A percentile compares a stretch with the other conserved stretches of the same genome.
phyloP scores from a whole-genome alignment of 2,113 vertebrate species.

The Zapus hudsonius region DNA sequence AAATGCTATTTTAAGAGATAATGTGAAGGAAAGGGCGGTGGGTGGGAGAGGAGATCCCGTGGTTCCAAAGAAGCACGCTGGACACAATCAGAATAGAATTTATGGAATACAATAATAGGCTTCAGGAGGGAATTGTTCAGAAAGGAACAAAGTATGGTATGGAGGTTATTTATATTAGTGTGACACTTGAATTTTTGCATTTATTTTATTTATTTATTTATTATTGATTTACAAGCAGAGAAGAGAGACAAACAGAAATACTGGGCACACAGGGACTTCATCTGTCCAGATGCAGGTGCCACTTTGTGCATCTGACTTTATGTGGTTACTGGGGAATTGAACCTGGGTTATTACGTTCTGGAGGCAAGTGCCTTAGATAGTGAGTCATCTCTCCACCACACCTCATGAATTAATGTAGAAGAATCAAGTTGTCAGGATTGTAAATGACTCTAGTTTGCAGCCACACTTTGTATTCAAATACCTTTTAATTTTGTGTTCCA shows the following conservation, averaged over 20 bases:
- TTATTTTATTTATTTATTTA: too few relatives aligned
- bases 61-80: background rate
- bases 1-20: slow-evolving; percentile 53
- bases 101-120: background rate
- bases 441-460: background rate
- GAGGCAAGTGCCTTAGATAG: too few relatives aligned
- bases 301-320: too few relatives aligned
- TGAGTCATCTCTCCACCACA: too few relatives aligned
- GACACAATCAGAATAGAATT: slow-evolving; percentile 20
- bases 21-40: background rate
- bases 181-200: background rate
- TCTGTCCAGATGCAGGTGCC: too few relatives aligned
- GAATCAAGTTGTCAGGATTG: background rate
- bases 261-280: too few relatives aligned
- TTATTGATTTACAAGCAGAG: too few relatives aligned
- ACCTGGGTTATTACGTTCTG: too few relatives aligned
- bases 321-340: too few relatives aligned
- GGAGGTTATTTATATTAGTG: background rate
- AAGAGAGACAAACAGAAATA: too few relatives aligned
- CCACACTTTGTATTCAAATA: background rate
- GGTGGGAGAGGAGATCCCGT: background rate
- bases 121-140: background rate
- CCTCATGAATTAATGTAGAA: background rate
- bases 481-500: background rate
- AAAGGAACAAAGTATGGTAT: slow-evolving; percentile 3